These are phyloP conservation scores for Cassiopea xamachana DNA, from an alignment of 30 jellyfish, hydroid and myxozoan genomes.

Conservation along the genomic window DNA sequence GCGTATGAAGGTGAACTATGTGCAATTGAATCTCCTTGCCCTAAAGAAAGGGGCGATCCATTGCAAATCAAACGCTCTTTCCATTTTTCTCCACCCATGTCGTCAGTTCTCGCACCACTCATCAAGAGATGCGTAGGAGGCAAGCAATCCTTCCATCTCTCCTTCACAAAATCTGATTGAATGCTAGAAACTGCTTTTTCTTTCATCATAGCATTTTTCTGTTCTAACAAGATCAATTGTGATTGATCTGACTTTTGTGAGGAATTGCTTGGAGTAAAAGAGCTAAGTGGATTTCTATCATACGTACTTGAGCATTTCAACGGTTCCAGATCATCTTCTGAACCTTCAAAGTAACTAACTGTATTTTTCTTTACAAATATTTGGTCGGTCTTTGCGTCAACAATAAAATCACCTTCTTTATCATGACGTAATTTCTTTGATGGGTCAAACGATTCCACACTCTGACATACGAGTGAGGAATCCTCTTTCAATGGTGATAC, in stretches of 20 bases:
- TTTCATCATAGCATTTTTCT: constrained; percentile 15
- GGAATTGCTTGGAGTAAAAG: background rate
- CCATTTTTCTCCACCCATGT: background rate
- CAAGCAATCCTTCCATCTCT: background rate
- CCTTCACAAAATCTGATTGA: background rate
- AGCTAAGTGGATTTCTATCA: background rate
- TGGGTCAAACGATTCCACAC: background rate
- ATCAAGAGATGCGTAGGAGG: background rate
- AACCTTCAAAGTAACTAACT: background rate
- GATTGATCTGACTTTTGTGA: background rate
- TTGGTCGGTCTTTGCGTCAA: background rate
- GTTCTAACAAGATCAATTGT: constrained; percentile 7
- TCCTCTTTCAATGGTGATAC: too few relatives aligned
- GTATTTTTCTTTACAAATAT: background rate
- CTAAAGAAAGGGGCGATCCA: background rate
- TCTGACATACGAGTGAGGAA: background rate
- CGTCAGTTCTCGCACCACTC: background rate
- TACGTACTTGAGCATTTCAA: background rate
- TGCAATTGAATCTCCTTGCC: background rate
- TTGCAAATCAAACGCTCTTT: background rate
- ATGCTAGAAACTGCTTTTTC: background rate
- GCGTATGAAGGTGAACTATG: background rate
- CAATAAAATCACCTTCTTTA: background rate
- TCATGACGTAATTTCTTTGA: background rate
- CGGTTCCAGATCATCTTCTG: background rate